Conservation (phyloP, 2,797 vertebrate species). For the Semotilus atromaculatus region DNA sequence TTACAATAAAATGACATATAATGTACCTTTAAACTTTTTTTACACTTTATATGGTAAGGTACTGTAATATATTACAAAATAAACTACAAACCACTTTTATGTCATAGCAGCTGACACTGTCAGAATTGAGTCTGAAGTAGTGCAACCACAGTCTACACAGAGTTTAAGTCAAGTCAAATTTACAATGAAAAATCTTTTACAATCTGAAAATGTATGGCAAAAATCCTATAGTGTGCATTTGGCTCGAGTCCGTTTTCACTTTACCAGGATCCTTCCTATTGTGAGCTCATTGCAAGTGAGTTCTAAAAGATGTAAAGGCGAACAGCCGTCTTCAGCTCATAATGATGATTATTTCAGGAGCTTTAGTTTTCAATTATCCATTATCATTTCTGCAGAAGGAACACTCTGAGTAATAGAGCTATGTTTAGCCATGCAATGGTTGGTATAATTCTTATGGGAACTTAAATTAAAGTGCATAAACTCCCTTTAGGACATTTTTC, state of each 20-base stretch:
- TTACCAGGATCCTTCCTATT: neutral
- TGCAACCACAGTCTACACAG: neutral
- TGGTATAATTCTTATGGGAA: slow-evolving; percentile 67
- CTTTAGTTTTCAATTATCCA: slow-evolving; percentile 64
- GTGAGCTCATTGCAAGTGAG: neutral
- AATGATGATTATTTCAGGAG: slow-evolving; percentile 73
- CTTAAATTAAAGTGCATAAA: slow-evolving; percentile 65
- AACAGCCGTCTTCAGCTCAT: slow-evolving; percentile 56
- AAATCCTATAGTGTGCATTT: neutral
- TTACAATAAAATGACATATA: no score
- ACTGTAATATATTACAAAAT: neutral
- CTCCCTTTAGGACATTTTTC: slow-evolving; percentile 54
- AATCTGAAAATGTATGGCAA: neutral
- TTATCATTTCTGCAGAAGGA: slow-evolving; percentile 59
- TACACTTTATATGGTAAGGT: neutral
- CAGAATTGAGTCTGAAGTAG: neutral
- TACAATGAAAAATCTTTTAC: neutral
- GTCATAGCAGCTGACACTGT: no score
- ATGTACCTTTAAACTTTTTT: no score
- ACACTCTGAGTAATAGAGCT: slow-evolving; percentile 36
- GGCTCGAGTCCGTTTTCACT: neutral
- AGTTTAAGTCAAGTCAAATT: neutral
- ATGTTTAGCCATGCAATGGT: slow-evolving; percentile 64
- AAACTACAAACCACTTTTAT: neutral
- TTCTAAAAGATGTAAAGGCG: slow-evolving; percentile 34